Evolutionary conservation across 64 coral and sea anemone species (phyloP).

Genomic region (Exaiptasia diaphana): DNA sequence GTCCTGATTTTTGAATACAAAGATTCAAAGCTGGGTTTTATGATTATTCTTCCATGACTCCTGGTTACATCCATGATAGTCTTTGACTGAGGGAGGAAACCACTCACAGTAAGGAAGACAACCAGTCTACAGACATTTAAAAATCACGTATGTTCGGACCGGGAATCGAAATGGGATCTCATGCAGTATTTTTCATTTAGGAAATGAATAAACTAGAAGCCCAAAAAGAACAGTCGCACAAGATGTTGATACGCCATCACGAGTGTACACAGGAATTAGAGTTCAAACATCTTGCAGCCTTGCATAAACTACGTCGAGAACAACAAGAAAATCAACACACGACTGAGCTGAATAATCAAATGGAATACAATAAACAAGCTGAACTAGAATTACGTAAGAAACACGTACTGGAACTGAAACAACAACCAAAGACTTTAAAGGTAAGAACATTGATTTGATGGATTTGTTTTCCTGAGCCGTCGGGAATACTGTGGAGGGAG

Average conservation of each 20-base stretch:
- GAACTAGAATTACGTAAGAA: slow-evolving; percentile 82
- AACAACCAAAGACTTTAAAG: slow-evolving; percentile 96
- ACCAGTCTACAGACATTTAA: too few species aligned
- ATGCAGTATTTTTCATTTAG: slow-evolving; percentile 27
- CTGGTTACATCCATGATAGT: too few species aligned
- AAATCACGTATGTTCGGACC: too few species aligned
- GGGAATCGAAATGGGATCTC: too few species aligned
- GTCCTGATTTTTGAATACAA: too few species aligned
- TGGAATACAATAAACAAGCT: slow-evolving; percentile 92
- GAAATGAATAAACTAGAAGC: slow-evolving; percentile 90
- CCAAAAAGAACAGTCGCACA: slow-evolving; percentile 88
- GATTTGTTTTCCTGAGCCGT: not conserved
- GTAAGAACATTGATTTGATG: slow-evolving; percentile 15
- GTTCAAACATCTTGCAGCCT: slow-evolving; percentile 65
- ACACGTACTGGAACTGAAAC: slow-evolving; percentile 90
- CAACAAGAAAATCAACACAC: slow-evolving; percentile 91
- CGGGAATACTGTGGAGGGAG: not conserved
- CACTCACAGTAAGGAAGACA: too few species aligned
- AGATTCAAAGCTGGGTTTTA: too few species aligned
- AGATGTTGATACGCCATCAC: slow-evolving; percentile 91
- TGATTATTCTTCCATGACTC: too few species aligned
- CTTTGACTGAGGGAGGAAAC: too few species aligned
- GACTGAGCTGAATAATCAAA: slow-evolving; percentile 88
- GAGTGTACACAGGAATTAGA: slow-evolving; percentile 96
- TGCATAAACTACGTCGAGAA: slow-evolving; percentile 86